Conservation (phyloP, 2,888 invertebrate genomes). For the Heteromurus nitidus region DNA sequence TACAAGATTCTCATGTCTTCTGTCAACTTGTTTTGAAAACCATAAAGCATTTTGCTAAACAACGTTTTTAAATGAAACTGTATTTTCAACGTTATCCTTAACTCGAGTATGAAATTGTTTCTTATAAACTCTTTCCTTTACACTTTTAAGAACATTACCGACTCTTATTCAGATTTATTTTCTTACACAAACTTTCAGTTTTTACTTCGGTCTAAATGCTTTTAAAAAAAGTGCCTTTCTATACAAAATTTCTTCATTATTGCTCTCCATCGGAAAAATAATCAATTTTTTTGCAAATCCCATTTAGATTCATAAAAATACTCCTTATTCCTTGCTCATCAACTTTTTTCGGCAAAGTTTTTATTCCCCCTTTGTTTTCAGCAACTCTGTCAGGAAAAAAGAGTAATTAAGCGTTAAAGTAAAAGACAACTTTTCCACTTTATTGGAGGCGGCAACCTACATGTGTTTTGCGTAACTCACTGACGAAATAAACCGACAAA, state of each 20-base stretch:
- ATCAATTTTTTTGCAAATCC: constrained; percentile 25
- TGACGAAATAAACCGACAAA: constrained; percentile 53
- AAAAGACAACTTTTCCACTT: constrained; percentile 38
- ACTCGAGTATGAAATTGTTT: not conserved
- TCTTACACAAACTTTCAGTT: too few species aligned
- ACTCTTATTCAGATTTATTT: too few species aligned
- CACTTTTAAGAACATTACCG: too few species aligned
- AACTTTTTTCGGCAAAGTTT: not conserved
- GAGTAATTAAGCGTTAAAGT: constrained; percentile 26
- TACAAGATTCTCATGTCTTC: constrained; percentile 9
- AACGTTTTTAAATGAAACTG: too few species aligned
- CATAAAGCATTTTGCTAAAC: constrained; percentile 35
- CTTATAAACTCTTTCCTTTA: too few species aligned
- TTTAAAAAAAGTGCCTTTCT: too few species aligned
- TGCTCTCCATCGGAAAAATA: not conserved
- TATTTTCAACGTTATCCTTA: not conserved
- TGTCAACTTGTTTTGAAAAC: constrained; percentile 5
- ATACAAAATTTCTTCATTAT: too few species aligned
- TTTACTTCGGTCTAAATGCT: too few species aligned
- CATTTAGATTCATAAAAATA: constrained; percentile 6
- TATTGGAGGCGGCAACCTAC: constrained; percentile 32
- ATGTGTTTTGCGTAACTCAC: constrained; percentile 35
- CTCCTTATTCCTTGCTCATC: not conserved
- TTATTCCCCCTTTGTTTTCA: constrained; percentile 19
- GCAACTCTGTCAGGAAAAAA: not conserved